These are phyloP conservation scores for Cryptotermes secundus DNA, from an alignment of 1,140 invertebrate genomes.

Conservation along the genomic window DNA sequence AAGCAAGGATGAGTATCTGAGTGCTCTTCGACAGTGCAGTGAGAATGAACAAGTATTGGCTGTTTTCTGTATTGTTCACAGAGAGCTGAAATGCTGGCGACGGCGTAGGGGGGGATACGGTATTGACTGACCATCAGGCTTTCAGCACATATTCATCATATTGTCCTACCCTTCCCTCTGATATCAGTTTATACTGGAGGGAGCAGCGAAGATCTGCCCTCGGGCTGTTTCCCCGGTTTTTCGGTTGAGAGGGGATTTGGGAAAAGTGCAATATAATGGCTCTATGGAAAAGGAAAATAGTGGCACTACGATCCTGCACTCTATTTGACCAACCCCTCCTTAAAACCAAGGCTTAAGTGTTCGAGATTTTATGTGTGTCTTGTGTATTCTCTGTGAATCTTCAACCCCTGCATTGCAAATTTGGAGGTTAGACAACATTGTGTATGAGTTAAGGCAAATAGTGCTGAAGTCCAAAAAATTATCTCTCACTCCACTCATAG, in stretches of 20 bases:
- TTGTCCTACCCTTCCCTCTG: neutral
- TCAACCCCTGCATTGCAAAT: too few species aligned
- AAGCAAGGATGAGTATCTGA: neutral
- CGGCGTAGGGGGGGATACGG: neutral
- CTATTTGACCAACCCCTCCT: too few species aligned
- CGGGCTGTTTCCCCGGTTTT: neutral
- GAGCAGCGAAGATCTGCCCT: neutral
- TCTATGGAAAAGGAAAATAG: neutral
- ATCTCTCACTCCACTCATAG: too few species aligned
- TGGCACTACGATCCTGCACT: neutral
- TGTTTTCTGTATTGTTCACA: neutral
- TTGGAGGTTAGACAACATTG: too few species aligned
- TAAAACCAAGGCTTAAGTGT: neutral
- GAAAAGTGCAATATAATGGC: neutral
- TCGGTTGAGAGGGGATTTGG: neutral
- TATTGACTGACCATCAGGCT: neutral
- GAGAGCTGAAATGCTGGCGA: neutral
- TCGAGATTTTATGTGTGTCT: neutral
- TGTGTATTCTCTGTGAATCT: too few species aligned
- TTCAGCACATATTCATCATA: neutral
- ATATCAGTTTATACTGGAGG: too few species aligned
- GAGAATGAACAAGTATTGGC: slow-evolving; percentile 7
- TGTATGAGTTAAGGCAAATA: too few species aligned
- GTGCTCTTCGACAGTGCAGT: neutral
- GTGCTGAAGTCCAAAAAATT: too few species aligned